These are phyloP conservation scores for Adoxophyes honmai DNA, from an alignment of 1,140 invertebrate species.

Conservation along the genomic window DNA sequence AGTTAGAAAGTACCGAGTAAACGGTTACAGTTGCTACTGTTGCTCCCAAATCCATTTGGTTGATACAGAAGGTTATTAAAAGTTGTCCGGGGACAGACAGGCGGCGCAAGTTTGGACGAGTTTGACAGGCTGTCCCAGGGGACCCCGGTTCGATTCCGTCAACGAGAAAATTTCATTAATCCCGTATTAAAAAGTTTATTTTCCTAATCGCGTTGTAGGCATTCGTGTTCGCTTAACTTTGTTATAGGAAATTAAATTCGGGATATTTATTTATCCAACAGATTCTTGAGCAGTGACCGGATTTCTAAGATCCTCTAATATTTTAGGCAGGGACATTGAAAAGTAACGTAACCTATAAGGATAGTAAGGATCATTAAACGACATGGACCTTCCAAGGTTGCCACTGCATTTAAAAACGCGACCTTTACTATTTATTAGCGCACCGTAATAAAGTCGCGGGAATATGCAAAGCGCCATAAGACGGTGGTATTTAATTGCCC, in stretches of 20 bases:
- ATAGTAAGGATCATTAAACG: too few relatives aligned
- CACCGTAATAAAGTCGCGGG: constrained; percentile 48
- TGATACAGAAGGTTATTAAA: constrained; percentile 69
- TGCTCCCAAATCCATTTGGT: constrained; percentile 62
- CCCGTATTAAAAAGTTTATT: constrained; percentile 40
- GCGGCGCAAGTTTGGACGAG: constrained; percentile 51
- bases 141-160: constrained; percentile 57
- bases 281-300: too few relatives aligned
- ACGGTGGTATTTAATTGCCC: constrained; percentile 75
- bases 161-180: constrained; percentile 65
- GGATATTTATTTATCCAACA: constrained; percentile 22
- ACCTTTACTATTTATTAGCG: constrained; percentile 66
- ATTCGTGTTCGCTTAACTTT: constrained; percentile 8
- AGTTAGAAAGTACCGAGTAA: constrained; percentile 2
- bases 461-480: constrained; percentile 72
- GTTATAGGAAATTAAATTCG: constrained; percentile 7
- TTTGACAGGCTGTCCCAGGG: constrained; percentile 57
- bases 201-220: constrained; percentile 26
- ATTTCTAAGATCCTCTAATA: too few relatives aligned
- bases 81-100: constrained; percentile 55
- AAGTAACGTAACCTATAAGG: too few relatives aligned
- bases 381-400: too few relatives aligned
- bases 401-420: constrained; percentile 26
- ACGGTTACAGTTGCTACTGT: background rate
- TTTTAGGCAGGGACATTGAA: too few relatives aligned